A percentile compares a stretch with the other conserved stretches of the same genome.
Evolutionary conservation across 2,888 invertebrate species (phyloP).

Genomic region (Nomada ferruginata): DNA sequence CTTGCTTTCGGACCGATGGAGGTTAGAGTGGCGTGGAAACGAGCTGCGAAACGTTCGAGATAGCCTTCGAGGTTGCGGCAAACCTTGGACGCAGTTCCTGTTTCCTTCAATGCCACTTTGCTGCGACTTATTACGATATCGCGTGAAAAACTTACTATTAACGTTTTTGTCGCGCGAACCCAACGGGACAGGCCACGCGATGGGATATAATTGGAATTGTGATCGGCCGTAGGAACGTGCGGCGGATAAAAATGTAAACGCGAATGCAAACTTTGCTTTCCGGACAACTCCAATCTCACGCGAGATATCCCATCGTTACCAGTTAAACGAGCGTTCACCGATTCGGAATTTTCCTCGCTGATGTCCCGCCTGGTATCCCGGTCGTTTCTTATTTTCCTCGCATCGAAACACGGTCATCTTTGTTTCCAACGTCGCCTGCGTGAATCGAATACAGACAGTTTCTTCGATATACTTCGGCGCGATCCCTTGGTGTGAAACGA

Average conservation of each 20-base stretch:
- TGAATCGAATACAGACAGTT: background rate
- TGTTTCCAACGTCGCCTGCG: background rate
- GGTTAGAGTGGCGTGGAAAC: background rate
- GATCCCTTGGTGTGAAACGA: background rate
- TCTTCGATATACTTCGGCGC: background rate
- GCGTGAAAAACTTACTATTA: no score
- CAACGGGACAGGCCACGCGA: no score
- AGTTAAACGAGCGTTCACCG: no score
- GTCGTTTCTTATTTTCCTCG: background rate
- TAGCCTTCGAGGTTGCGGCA: background rate
- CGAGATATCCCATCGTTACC: background rate
- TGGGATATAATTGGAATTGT: no score
- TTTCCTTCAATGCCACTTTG: no score
- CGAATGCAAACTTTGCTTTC: background rate
- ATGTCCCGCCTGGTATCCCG: background rate
- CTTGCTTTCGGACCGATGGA: background rate
- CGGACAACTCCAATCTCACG: conserved; percentile 10
- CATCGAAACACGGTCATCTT: background rate
- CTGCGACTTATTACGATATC: no score
- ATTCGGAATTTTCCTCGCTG: no score
- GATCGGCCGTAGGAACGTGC: no score
- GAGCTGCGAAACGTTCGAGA: background rate
- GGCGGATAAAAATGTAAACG: background rate
- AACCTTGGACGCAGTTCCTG: no score
- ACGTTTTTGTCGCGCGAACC: no score